Percentiles rank a stretch among this genome's conserved stretches.
These are phyloP conservation scores for Progne subis DNA, from an alignment of 2,113 vertebrate genomes.

Conservation along the genomic window DNA sequence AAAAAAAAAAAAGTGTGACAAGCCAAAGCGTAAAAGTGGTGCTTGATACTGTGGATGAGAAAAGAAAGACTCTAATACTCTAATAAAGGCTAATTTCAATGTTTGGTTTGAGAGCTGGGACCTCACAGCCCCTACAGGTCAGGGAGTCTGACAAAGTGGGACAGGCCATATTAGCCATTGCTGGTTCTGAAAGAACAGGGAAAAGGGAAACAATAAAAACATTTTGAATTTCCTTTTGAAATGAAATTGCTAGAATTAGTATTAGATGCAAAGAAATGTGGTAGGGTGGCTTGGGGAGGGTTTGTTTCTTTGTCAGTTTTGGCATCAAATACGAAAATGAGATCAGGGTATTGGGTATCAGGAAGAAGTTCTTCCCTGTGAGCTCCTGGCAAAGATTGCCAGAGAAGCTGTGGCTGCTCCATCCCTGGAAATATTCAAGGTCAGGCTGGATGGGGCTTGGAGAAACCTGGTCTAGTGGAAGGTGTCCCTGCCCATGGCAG, in stretches of 20 bases:
- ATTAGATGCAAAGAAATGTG: neutral
- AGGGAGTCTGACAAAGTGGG: neutral
- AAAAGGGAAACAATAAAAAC: neutral
- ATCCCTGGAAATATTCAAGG: neutral
- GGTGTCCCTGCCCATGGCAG: neutral
- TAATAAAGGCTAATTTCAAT: neutral
- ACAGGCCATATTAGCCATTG: neutral
- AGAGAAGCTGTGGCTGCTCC: neutral
- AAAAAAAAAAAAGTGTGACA: neutral
- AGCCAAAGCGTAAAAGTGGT: accelerated
- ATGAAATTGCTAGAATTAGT: neutral
- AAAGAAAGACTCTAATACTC: neutral
- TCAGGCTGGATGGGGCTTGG: neutral
- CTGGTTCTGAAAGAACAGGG: neutral
- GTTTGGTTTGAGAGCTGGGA: neutral
- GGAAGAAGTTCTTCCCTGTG: neutral
- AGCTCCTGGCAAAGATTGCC: neutral
- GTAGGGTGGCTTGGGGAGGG: neutral
- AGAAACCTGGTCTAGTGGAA: neutral
- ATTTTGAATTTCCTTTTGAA: neutral
- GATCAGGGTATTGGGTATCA: neutral
- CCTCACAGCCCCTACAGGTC: neutral
- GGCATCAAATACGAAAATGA: neutral
- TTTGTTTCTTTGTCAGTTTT: neutral
- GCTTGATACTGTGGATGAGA: neutral